Percentiles rank a stretch among this genome's conserved stretches.
Evolutionary conservation across 1,140 invertebrate species (phyloP).

Genomic region (Tribolium castaneum): DNA sequence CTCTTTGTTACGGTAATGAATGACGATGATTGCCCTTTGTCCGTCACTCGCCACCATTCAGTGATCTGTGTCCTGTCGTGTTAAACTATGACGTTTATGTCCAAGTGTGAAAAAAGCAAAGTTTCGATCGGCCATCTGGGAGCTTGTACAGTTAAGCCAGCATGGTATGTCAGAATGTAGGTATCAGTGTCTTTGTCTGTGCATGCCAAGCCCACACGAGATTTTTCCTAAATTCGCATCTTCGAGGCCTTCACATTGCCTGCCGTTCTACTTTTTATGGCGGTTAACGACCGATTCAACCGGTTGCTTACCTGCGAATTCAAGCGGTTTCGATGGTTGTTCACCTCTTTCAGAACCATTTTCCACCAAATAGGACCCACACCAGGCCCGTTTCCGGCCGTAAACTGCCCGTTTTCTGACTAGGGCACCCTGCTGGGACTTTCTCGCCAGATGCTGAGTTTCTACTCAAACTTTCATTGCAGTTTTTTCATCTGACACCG

Average conservation of each 20-base stretch:
- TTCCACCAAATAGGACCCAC: too few relatives aligned
- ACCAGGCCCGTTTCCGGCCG: too few relatives aligned
- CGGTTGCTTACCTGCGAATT: constrained; percentile 28
- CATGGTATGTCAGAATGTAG: constrained; percentile 60
- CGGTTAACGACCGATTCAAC: constrained; percentile 27
- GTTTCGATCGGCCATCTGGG: constrained; percentile 51
- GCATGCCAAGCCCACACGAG: not conserved
- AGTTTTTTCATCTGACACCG: not conserved
- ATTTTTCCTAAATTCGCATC: not conserved
- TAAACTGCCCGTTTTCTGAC: too few relatives aligned
- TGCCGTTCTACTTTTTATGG: constrained; percentile 25
- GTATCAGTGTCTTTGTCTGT: constrained; percentile 38
- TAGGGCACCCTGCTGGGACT: too few relatives aligned
- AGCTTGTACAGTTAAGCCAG: constrained; percentile 53
- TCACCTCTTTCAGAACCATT: not conserved
- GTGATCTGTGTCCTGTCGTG: constrained; percentile 11
- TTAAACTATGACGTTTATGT: constrained; percentile 51
- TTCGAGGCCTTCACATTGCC: constrained; percentile 9
- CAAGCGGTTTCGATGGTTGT: constrained; percentile 18
- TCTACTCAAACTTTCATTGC: not conserved
- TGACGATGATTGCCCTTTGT: constrained; percentile 1
- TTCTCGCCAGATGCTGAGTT: too few relatives aligned
- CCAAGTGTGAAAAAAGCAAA: constrained; percentile 49
- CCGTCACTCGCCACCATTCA: not conserved
- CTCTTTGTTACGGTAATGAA: constrained; percentile 31